These are phyloP conservation scores for Salminus brasiliensis DNA, from an alignment of 2,113 vertebrate genomes.

Conservation along the genomic window DNA sequence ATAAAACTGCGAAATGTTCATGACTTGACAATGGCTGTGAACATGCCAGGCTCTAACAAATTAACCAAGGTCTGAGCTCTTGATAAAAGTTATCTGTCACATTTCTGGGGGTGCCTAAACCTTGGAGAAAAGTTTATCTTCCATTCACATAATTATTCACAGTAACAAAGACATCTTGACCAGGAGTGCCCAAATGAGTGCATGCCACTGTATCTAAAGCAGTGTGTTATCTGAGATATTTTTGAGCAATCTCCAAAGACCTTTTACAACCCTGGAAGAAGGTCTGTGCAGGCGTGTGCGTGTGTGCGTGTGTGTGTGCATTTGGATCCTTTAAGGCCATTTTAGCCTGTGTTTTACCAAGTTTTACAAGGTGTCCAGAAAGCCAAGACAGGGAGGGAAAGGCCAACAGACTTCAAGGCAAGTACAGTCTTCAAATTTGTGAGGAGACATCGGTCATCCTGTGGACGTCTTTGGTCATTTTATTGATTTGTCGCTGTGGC, in stretches of 20 bases:
- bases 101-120: no score
- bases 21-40: no score
- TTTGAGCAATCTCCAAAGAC: not conserved
- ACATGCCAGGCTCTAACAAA: no score
- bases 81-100: no score
- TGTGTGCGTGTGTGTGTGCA: not conserved
- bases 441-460: not conserved
- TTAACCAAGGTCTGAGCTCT: no score
- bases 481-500: not conserved
- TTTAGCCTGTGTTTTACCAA: not conserved
- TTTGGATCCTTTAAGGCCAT: not conserved
- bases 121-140: no score
- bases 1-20: no score
- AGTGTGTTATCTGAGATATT: slow-evolving; percentile 5
- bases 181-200: not conserved
- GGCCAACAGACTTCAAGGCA: not conserved
- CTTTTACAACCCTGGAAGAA: not conserved
- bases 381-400: not conserved
- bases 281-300: not conserved
- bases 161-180: no score
- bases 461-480: not conserved
- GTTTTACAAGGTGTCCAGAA: not conserved
- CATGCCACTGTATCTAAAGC: not conserved
- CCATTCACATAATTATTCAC: no score
- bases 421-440: not conserved